A percentile compares a stretch with the other conserved stretches of the same genome.
Evolutionary conservation across 2,113 vertebrate genomes (phyloP).

Genomic region (Chascanopsetta lugubris): DNA sequence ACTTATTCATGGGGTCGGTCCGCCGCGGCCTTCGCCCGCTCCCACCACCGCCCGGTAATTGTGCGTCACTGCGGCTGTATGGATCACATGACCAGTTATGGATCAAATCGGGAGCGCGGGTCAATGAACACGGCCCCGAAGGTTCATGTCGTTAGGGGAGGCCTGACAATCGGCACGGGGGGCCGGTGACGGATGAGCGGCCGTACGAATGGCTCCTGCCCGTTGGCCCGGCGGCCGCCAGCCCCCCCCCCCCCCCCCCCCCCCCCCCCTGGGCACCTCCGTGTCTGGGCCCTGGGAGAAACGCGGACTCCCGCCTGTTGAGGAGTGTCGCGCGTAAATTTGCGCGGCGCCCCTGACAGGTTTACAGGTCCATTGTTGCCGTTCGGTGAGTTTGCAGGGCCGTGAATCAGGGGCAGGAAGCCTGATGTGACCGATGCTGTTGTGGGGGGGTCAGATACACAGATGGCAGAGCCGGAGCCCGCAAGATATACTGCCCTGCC

Average conservation of each 20-base stretch:
- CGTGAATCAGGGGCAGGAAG: slow-evolving; percentile 70
- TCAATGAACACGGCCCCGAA: slow-evolving; percentile 66
- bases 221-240: not conserved
- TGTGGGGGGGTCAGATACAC: slow-evolving; percentile 40
- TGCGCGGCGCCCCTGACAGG: slow-evolving; percentile 56
- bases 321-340: slow-evolving; percentile 70
- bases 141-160: slow-evolving; percentile 69
- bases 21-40: slow-evolving; percentile 15
- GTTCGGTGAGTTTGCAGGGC: slow-evolving; percentile 62
- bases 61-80: slow-evolving; percentile 43
- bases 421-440: slow-evolving; percentile 55
- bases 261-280: slow-evolving; percentile 13
- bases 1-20: slow-evolving; percentile 56
- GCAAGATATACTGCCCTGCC: slow-evolving; percentile 22
- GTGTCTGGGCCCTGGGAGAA: slow-evolving; percentile 40
- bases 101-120: slow-evolving; percentile 51
- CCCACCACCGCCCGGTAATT: slow-evolving; percentile 52
- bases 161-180: slow-evolving; percentile 48
- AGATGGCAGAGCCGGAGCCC: slow-evolving; percentile 23
- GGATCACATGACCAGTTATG: slow-evolving; percentile 68
- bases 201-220: slow-evolving; percentile 3
- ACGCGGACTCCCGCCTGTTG: slow-evolving; percentile 38
- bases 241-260: not conserved
- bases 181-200: slow-evolving; percentile 69
- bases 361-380: slow-evolving; percentile 77